phyloP scores from a whole-genome alignment of 2,888 invertebrate species.

The Amorpha juglandis region DNA sequence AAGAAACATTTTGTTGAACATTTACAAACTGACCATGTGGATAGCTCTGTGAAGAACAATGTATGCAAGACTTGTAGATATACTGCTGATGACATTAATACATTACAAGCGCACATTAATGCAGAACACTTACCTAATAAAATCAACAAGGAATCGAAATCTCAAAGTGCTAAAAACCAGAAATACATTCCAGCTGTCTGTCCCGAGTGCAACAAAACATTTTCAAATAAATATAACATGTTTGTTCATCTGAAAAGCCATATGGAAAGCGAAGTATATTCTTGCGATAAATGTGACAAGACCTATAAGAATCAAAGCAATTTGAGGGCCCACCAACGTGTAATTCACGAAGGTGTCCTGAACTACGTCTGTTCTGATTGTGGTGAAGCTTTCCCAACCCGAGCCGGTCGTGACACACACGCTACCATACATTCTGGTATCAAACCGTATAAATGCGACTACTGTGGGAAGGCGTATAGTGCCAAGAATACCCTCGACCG shows the following conservation, averaged over 20 bases:
- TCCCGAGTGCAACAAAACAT: constrained; percentile 75
- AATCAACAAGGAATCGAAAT: constrained; percentile 33
- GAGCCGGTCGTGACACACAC: constrained; percentile 70
- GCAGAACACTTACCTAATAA: constrained; percentile 36
- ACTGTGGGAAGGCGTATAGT: constrained; percentile 67
- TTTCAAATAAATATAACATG: constrained; percentile 78
- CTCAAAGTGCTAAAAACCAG: constrained; percentile 49
- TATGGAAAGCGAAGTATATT: constrained; percentile 39
- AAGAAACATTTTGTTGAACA: constrained; percentile 57
- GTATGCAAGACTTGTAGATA: constrained; percentile 57
- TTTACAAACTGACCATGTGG: constrained; percentile 53
- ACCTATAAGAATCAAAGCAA: constrained; percentile 72
- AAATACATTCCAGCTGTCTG: constrained; percentile 73
- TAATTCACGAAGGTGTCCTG: constrained; percentile 71
- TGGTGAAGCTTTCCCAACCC: constrained; percentile 76
- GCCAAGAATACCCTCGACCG: constrained; percentile 59
- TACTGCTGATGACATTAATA: constrained; percentile 36
- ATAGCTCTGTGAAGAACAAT: not conserved
- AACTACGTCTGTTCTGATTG: constrained; percentile 72
- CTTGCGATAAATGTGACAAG: constrained; percentile 75
- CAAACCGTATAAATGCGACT: constrained; percentile 71
- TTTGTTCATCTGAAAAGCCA: constrained; percentile 73
- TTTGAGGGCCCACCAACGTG: constrained; percentile 68
- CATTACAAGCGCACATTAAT: constrained; percentile 46
- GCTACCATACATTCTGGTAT: constrained; percentile 70